Base-by-base conservation (phyloP, 1,140 invertebrate genomes). In the roundworm (Caenorhabditis elegans) region DNA sequence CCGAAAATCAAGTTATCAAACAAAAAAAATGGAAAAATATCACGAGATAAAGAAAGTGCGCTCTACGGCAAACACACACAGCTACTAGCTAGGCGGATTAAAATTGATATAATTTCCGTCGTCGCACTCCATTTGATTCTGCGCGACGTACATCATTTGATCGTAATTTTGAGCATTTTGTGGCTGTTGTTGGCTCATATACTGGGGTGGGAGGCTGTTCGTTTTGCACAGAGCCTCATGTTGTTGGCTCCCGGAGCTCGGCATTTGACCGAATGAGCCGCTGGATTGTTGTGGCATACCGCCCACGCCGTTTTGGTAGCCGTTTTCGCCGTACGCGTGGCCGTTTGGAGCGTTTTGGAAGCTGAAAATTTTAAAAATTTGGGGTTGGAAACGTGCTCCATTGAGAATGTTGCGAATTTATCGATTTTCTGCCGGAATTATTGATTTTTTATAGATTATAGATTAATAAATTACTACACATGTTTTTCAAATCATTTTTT, bases 71-170 rank as follows among this genome's bases (percentile, higher is more conserved):
- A 43, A 8, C 5, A 43, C 15, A 43, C 6, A 43, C 15, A 43
- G 15, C 39, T 43, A 17, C 34, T 70, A 70, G 60, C 60, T 70
- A 2, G 60, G 60, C 13, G 60, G 60, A 39, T 70, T 70, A 34
- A 70, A 70, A 43, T 70, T 70, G 34, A 70, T 70, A 11, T 70
- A 70, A 22, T 70, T 70, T 15, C 34, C 60, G 19, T 70, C 60
- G 60, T 70, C 60, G n/a, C 60, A 70, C n/a, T 70, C 60, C 60
- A 70, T 70, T 43, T 70, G 60, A 70, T 70, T 70, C 60, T 39
- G 34, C 15, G 53, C 31, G 3, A 60, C 53, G n/a, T 70, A 70
- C 60, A 70, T 70, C 4, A 34, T 34, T 34, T 70, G 26, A 39
- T 39, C 17, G 24, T 55, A 55, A 28, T 55, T 26, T 26, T 24